Conservation (phyloP, 2,113 vertebrate species). For the Eolophus roseicapilla region DNA sequence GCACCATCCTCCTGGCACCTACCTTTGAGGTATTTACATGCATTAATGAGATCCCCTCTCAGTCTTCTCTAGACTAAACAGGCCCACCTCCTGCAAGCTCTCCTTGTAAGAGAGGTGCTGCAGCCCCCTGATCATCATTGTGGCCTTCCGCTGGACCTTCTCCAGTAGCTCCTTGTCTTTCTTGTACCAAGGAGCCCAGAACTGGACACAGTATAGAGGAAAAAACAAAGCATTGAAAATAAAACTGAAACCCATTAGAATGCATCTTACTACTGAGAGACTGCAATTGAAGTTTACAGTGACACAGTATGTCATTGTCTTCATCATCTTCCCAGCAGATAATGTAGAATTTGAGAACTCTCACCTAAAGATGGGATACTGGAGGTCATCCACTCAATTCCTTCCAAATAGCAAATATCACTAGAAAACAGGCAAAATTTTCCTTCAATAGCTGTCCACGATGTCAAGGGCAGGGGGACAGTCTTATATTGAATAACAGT, state of each 20-base stretch:
- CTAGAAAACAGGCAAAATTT: background rate
- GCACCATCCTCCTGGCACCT: background rate
- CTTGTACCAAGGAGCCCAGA: background rate
- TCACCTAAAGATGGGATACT: background rate
- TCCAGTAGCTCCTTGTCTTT: background rate
- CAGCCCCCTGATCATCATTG: background rate
- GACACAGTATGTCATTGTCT: fast-evolving
- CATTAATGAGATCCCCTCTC: background rate
- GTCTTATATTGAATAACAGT: background rate
- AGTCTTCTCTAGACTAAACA: background rate
- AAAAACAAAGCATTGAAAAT: background rate
- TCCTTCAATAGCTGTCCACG: background rate
- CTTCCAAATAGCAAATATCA: background rate
- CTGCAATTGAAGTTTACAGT: background rate
- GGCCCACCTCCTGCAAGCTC: background rate
- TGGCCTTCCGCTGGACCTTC: background rate
- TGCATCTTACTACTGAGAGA: background rate
- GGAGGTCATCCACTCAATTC: background rate
- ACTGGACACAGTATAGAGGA: background rate
- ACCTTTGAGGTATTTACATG: background rate
- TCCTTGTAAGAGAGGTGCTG: background rate
- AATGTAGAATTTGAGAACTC: background rate
- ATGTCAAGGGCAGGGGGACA: background rate
- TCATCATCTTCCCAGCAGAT: background rate
- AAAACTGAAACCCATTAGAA: background rate